These are phyloP conservation scores for Halictus ligatus DNA, from an alignment of 2,888 invertebrate species.

Conservation along the genomic window DNA sequence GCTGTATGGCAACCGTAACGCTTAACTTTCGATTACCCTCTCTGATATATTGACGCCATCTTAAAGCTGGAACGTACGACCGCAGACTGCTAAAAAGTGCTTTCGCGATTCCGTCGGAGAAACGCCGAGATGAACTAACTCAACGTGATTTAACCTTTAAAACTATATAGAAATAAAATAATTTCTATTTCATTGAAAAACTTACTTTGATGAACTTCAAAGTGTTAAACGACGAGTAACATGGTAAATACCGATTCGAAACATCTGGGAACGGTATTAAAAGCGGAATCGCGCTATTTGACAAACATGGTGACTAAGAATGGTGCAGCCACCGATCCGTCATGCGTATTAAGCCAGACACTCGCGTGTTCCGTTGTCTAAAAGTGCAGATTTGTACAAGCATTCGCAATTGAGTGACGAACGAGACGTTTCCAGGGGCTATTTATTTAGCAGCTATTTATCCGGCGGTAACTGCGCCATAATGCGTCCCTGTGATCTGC, in stretches of 20 bases:
- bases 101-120: not conserved
- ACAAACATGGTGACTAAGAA: not conserved
- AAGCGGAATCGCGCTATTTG: no score
- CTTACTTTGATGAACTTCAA: no score
- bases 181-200: no score
- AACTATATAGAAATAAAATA: not conserved
- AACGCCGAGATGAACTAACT: not conserved
- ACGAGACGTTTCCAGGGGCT: not conserved
- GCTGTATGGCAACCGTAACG: not conserved
- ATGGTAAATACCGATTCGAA: not conserved
- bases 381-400: not conserved
- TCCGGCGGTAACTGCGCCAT: not conserved
- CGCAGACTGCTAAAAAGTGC: not conserved
- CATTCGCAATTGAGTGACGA: not conserved
- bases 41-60: constrained; percentile 12
- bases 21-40: constrained; percentile 3
- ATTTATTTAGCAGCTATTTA: not conserved
- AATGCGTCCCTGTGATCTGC: not conserved
- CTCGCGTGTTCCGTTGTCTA: not conserved
- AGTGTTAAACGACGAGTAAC: not conserved
- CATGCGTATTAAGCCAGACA: not conserved
- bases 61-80: not conserved
- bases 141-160: not conserved
- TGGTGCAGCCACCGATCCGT: not conserved
- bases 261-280: no score